phyloP scores from a whole-genome alignment of 2,797 vertebrate genomes.

The Yasuhikotakia modesta region DNA sequence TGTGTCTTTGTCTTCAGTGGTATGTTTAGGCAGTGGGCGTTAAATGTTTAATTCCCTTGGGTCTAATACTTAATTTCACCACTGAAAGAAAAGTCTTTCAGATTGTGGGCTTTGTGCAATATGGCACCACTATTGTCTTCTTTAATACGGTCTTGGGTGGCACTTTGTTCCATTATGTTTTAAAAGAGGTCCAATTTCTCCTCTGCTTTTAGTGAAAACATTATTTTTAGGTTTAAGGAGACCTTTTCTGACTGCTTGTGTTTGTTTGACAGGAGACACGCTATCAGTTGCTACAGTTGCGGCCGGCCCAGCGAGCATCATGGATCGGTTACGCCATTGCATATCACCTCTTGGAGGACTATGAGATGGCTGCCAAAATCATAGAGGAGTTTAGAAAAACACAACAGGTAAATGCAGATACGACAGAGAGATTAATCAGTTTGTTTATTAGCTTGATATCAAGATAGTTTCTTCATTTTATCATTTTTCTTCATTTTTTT shows the following conservation, averaged over 20 bases:
- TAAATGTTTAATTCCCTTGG: constrained; percentile 15
- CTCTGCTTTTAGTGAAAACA: neutral
- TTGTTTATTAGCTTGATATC: too few species aligned
- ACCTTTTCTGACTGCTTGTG: neutral
- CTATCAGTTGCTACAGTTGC: constrained; percentile 94
- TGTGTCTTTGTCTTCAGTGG: neutral
- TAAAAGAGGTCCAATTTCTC: neutral
- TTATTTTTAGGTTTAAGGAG: neutral
- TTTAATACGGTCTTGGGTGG: neutral
- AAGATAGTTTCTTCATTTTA: too few species aligned
- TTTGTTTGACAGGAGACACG: constrained; percentile 87
- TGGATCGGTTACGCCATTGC: constrained; percentile 99
- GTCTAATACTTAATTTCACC: neutral
- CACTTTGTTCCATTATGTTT: constrained; percentile 7
- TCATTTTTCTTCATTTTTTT: too few species aligned
- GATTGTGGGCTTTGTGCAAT: constrained; percentile 1
- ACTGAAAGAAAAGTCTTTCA: neutral
- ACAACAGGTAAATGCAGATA: constrained; percentile 83
- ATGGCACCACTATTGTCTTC: neutral
- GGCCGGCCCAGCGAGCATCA: constrained; percentile 96
- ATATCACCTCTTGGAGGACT: constrained; percentile 97
- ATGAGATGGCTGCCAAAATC: constrained; percentile 99
- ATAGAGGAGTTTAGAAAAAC: constrained; percentile 99
- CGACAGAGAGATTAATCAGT: neutral
- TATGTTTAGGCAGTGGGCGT: constrained; percentile 16